Evolutionary conservation across 2,888 invertebrate species (phyloP).

Genomic region (Macaria liturata): DNA sequence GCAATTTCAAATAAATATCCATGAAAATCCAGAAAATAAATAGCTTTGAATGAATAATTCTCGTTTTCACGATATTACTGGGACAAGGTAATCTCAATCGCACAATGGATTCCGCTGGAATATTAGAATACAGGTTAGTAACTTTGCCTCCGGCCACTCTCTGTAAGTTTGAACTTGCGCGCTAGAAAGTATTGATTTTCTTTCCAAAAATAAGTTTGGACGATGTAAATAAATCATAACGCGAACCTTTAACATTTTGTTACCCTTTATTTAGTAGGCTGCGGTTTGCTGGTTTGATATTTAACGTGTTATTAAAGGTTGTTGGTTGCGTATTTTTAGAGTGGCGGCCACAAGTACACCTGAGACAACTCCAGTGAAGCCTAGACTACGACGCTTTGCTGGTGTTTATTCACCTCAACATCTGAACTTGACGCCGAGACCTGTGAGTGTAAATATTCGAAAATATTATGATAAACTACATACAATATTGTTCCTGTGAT

Average conservation of each 20-base stretch:
- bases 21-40: too few relatives aligned
- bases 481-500: too few relatives aligned
- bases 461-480: too few relatives aligned
- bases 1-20: too few relatives aligned
- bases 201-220: slow-evolving; percentile 72
- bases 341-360: slow-evolving; percentile 50
- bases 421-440: slow-evolving; percentile 72
- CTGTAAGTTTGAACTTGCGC: slow-evolving; percentile 72
- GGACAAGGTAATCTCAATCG: too few relatives aligned
- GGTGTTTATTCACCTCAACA: slow-evolving; percentile 79
- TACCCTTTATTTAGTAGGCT: slow-evolving; percentile 42
- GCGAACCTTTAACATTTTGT: slow-evolving; percentile 55
- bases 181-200: slow-evolving; percentile 80
- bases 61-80: too few relatives aligned
- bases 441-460: slow-evolving; percentile 54
- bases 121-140: slow-evolving; percentile 61
- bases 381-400: slow-evolving; percentile 68
- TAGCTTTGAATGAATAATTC: too few relatives aligned
- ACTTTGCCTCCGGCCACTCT: slow-evolving; percentile 21
- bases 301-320: slow-evolving; percentile 30
- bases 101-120: slow-evolving; percentile 52
- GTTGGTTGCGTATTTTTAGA: slow-evolving; percentile 45
- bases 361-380: slow-evolving; percentile 62
- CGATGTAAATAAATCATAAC: slow-evolving; percentile 82
- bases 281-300: slow-evolving; percentile 28